These are phyloP conservation scores for Mactromeris polynyma DNA, from an alignment of 2,888 invertebrate species.

Conservation along the genomic window DNA sequence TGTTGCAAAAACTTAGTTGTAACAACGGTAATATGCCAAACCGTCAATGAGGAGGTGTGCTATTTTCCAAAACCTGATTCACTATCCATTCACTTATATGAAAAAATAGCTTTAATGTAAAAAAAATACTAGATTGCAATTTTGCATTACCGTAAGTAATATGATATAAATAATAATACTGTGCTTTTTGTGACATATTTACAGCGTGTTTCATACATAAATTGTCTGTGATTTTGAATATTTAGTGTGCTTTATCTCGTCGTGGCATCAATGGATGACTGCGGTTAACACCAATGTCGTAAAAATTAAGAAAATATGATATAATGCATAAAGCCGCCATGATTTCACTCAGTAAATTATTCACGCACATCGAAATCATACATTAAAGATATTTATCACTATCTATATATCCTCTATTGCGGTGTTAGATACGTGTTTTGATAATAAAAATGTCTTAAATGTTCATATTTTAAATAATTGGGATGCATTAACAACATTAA, in stretches of 20 bases:
- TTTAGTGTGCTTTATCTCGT: neutral
- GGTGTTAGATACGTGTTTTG: neutral
- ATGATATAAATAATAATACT: neutral
- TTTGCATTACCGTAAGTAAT: neutral
- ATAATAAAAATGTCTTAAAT: neutral
- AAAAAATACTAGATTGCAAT: neutral
- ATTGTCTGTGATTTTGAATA: neutral
- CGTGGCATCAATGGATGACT: neutral
- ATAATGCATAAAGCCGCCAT: neutral
- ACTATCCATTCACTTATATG: neutral
- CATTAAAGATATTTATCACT: neutral
- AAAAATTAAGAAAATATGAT: neutral
- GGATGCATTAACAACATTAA: neutral
- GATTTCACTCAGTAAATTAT: neutral
- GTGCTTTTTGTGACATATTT: neutral
- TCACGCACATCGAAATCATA: neutral
- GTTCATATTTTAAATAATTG: neutral
- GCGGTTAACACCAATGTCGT: neutral
- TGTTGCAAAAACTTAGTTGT: too few species aligned
- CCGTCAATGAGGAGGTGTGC: too few species aligned
- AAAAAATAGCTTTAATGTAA: neutral
- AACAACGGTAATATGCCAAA: too few species aligned
- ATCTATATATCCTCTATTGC: neutral
- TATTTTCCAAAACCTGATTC: too few species aligned
- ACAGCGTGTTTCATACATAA: neutral